A percentile compares a stretch with the other conserved stretches of the same genome.
Conservation (phyloP, 1,140 invertebrate genomes). For the Caenorhabditis brenneri region DNA sequence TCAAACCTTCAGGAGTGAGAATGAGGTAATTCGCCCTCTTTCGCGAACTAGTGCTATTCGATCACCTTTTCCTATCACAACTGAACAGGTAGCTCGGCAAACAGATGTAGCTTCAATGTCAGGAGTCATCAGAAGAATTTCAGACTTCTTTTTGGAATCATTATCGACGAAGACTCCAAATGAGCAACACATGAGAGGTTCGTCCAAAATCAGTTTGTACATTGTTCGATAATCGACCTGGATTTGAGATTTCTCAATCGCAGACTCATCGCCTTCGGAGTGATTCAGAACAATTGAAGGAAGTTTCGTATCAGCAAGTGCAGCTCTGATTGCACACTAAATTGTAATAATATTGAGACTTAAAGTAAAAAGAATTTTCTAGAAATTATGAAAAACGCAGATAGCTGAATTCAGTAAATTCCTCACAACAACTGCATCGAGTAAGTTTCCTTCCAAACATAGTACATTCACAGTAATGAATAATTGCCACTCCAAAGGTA, state of each 20-base stretch:
- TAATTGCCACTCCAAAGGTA: slow-evolving; percentile 14
- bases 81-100: neutral
- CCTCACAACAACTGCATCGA: neutral
- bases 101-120: neutral
- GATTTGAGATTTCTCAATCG: neutral
- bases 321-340: neutral
- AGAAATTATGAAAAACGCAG: no score
- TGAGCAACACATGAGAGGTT: slow-evolving; percentile 9
- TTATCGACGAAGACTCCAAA: neutral
- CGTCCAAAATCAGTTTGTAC: neutral
- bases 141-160: neutral
- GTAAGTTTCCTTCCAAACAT: neutral
- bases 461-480: neutral
- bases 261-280: neutral
- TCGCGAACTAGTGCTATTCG: neutral
- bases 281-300: neutral
- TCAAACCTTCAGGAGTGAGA: neutral
- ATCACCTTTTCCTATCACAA: neutral
- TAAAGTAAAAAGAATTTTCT: no score
- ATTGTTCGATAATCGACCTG: neutral
- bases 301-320: neutral
- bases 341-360: neutral
- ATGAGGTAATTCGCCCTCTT: neutral
- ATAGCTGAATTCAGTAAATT: no score
- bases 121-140: neutral